These are phyloP conservation scores for Pseudomyrmex concolor DNA, from an alignment of 1,140 invertebrate genomes.

Conservation along the genomic window DNA sequence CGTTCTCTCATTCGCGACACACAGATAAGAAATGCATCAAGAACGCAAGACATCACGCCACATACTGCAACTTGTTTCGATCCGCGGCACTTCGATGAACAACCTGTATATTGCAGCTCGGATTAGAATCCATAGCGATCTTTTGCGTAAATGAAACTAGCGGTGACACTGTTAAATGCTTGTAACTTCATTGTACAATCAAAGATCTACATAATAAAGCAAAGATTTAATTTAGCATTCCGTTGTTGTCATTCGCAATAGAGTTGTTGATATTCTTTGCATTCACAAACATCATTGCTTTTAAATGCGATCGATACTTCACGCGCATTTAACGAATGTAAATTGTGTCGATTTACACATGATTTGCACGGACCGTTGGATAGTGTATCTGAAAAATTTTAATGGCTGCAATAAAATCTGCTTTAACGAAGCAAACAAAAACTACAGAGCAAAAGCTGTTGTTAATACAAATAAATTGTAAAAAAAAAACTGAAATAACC, in stretches of 20 bases:
- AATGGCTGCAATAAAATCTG: too few relatives aligned
- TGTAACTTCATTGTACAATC: background rate
- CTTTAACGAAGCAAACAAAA: slow-evolving; percentile 32
- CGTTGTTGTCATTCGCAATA: slow-evolving; percentile 8
- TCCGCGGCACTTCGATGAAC: slow-evolving; percentile 10
- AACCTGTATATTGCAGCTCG: background rate
- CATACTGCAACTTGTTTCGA: background rate
- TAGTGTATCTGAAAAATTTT: slow-evolving; percentile 43
- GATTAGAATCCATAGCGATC: slow-evolving; percentile 4
- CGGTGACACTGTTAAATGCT: background rate
- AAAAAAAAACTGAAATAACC: background rate
- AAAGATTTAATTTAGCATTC: background rate
- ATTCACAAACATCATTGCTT: slow-evolving; percentile 49
- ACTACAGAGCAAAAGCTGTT: background rate
- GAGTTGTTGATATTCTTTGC: slow-evolving; percentile 30
- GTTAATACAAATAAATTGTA: background rate
- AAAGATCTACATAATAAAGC: background rate
- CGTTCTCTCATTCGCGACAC: background rate
- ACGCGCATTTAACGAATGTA: slow-evolving; percentile 54
- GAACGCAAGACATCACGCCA: background rate
- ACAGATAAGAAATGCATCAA: slow-evolving; percentile 10
- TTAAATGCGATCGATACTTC: slow-evolving; percentile 32
- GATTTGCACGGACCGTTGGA: slow-evolving; percentile 67
- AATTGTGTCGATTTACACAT: slow-evolving; percentile 48
- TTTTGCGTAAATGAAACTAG: slow-evolving; percentile 4